Conservation (phyloP, 2,113 vertebrate species). For the Emberiza fucata region DNA sequence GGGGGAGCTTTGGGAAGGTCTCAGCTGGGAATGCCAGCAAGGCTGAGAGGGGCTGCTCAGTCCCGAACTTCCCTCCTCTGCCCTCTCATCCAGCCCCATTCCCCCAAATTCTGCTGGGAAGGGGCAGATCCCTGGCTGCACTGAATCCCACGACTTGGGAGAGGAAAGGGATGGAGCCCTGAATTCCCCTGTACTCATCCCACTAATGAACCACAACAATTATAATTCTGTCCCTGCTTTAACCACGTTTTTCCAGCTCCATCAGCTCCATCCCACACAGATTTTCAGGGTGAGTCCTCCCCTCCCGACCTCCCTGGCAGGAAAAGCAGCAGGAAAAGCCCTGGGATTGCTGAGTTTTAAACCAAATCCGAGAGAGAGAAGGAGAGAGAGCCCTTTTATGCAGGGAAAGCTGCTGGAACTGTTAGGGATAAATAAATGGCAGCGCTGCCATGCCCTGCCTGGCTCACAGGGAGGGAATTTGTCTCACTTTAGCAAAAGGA, state of each 20-base stretch:
- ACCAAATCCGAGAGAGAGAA: not conserved
- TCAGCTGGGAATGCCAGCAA: not conserved
- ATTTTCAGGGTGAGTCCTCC: not conserved
- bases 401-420: constrained; percentile 46
- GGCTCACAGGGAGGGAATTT: constrained; percentile 71
- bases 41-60: not conserved
- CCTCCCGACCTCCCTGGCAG: not conserved
- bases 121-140: not conserved
- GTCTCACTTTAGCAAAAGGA: constrained; percentile 79
- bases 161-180: not conserved
- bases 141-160: not conserved
- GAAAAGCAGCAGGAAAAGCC: not conserved
- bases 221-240: rapidly evolving
- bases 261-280: not conserved
- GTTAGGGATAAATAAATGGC: constrained; percentile 68
- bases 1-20: not conserved
- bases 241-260: not conserved
- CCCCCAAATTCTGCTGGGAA: rapidly evolving
- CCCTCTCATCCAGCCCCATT: not conserved
- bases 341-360: not conserved
- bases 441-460: constrained; percentile 42
- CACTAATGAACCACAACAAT: not conserved
- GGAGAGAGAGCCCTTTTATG: constrained; percentile 38
- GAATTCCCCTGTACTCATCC: not conserved
- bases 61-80: not conserved